Evolutionary conservation across 2,113 vertebrate genomes (phyloP).

Genomic region (Eulemur macaco): DNA sequence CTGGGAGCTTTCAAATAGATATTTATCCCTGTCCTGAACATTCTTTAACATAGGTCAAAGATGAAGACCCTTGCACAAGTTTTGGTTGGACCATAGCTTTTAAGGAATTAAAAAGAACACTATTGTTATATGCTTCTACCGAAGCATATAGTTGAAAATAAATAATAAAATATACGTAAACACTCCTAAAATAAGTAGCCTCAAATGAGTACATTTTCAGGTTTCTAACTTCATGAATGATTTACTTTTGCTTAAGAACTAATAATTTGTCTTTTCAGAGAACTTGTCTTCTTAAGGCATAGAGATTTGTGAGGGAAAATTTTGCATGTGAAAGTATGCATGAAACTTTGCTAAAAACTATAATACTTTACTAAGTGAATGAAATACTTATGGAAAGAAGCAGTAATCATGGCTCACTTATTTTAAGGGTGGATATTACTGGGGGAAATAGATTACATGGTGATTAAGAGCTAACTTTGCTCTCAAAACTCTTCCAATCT

Average conservation of each 20-base stretch:
- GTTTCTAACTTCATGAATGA: background rate
- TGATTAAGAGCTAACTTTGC: background rate
- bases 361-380: background rate
- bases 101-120: slow-evolving; percentile 8
- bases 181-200: background rate
- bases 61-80: background rate
- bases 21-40: background rate
- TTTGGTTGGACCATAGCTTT: background rate
- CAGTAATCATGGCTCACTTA: background rate
- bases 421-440: background rate
- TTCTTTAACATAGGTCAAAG: background rate
- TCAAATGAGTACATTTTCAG: background rate
- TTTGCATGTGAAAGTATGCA: background rate
- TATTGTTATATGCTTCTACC: background rate
- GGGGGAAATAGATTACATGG: background rate
- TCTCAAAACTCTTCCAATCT: background rate
- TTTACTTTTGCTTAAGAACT: background rate
- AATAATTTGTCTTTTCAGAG: background rate
- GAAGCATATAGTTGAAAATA: background rate
- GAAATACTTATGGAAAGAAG: background rate
- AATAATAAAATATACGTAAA: background rate
- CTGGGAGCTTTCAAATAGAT: background rate
- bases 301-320: background rate
- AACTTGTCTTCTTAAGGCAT: background rate
- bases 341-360: background rate